A percentile compares a stretch with the other conserved stretches of the same genome.
Evolutionary conservation across 2,888 invertebrate genomes (phyloP).

Genomic region (Chrysolina haemoptera): DNA sequence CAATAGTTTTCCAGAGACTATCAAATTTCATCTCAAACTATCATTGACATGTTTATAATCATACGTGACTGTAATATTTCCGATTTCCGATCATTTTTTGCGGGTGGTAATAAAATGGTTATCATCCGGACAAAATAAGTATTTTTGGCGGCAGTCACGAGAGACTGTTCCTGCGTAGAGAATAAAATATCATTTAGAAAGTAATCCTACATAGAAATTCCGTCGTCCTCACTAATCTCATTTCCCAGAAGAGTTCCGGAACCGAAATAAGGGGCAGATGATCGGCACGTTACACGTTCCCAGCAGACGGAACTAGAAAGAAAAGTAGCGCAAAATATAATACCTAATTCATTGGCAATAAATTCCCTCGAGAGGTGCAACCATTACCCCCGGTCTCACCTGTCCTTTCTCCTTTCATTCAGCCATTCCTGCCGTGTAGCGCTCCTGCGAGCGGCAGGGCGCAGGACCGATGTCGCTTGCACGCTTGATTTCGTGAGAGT

Average conservation of each 20-base stretch:
- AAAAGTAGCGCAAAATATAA: slow-evolving; percentile 23
- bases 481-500: slow-evolving; percentile 18
- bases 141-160: too few species aligned
- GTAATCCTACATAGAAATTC: background rate
- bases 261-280: background rate
- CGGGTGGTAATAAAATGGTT: too few species aligned
- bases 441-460: slow-evolving; percentile 24
- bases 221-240: background rate
- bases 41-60: too few species aligned
- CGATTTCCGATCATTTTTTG: too few species aligned
- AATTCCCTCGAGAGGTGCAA: slow-evolving; percentile 27
- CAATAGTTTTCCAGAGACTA: too few species aligned
- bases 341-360: slow-evolving; percentile 33
- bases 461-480: slow-evolving; percentile 31
- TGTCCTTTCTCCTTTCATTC: slow-evolving; percentile 32
- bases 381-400: slow-evolving; percentile 36
- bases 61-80: too few species aligned
- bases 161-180: background rate
- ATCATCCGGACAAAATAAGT: too few species aligned
- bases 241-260: slow-evolving; percentile 1
- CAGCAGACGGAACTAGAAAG: slow-evolving; percentile 14
- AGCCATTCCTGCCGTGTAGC: slow-evolving; percentile 37
- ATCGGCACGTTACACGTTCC: slow-evolving; percentile 6
- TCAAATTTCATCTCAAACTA: too few species aligned
- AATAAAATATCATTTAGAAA: background rate